These are phyloP conservation scores for Saccostrea cuccullata DNA, from an alignment of 1,140 invertebrate genomes.

Conservation along the genomic window DNA sequence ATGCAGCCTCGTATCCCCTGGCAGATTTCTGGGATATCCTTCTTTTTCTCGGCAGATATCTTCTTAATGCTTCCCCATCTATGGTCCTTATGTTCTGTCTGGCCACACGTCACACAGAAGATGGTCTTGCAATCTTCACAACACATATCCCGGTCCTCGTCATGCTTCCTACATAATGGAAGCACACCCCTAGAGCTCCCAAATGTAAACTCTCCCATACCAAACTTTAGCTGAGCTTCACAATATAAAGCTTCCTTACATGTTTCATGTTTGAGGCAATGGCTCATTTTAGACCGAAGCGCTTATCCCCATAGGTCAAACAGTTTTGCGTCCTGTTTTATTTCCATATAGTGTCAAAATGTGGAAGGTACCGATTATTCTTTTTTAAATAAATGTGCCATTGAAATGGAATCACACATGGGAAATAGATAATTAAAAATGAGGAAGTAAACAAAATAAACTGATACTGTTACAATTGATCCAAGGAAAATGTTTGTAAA, in stretches of 20 bases:
- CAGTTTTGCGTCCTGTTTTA: neutral
- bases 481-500: no score
- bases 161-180: neutral
- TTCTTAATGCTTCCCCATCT: slow-evolving; percentile 12
- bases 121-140: slow-evolving; percentile 19
- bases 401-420: neutral
- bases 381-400: neutral
- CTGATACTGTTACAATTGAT: neutral
- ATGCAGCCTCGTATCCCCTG: neutral
- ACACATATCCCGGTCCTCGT: slow-evolving; percentile 29
- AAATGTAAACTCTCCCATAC: slow-evolving; percentile 1
- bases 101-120: slow-evolving; percentile 18
- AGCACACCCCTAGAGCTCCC: neutral
- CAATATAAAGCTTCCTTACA: neutral
- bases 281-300: neutral
- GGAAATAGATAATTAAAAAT: neutral
- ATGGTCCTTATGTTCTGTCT: slow-evolving; percentile 26
- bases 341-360: neutral
- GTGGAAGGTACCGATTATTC: neutral
- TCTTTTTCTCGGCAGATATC: neutral
- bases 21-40: neutral
- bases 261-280: neutral
- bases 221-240: neutral
- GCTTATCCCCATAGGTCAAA: neutral
- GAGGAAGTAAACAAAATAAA: neutral